phyloP scores from a whole-genome alignment of 1,140 invertebrate species.

The Lepidurus arcticus region DNA sequence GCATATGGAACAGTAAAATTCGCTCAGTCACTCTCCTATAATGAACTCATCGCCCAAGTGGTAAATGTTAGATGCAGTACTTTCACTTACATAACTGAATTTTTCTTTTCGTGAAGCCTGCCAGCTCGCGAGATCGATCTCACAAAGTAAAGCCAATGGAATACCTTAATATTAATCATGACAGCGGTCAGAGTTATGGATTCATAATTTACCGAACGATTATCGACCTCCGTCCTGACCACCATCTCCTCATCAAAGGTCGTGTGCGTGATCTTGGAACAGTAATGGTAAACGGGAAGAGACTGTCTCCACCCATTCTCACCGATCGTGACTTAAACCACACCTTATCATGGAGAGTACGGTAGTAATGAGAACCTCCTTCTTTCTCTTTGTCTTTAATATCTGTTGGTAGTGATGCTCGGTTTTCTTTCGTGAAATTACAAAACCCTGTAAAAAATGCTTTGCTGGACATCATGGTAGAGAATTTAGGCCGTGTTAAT shows the following conservation, averaged over 20 bases:
- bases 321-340: slow-evolving; percentile 41
- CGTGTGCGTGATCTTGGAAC: slow-evolving; percentile 52
- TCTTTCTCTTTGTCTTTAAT: not conserved
- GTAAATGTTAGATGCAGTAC: no score
- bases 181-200: slow-evolving; percentile 47
- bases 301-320: slow-evolving; percentile 43
- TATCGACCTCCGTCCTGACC: slow-evolving; percentile 29
- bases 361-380: slow-evolving; percentile 38
- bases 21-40: no score
- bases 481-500: slow-evolving; percentile 55
- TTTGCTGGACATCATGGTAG: slow-evolving; percentile 51
- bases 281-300: slow-evolving; percentile 47
- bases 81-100: no score
- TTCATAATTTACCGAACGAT: slow-evolving; percentile 46
- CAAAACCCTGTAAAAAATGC: slow-evolving; percentile 32
- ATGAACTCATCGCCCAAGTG: no score
- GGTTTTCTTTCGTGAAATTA: slow-evolving; percentile 9
- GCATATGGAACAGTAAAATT: no score
- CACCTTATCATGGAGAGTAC: slow-evolving; percentile 49
- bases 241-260: slow-evolving; percentile 45
- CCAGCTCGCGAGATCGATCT: no score
- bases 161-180: slow-evolving; percentile 43
- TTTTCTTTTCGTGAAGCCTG: no score
- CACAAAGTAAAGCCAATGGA: slow-evolving; percentile 44
- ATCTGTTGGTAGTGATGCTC: slow-evolving; percentile 10